phyloP scores from a whole-genome alignment of 2,888 invertebrate species.

The Aphodius sticticus region DNA sequence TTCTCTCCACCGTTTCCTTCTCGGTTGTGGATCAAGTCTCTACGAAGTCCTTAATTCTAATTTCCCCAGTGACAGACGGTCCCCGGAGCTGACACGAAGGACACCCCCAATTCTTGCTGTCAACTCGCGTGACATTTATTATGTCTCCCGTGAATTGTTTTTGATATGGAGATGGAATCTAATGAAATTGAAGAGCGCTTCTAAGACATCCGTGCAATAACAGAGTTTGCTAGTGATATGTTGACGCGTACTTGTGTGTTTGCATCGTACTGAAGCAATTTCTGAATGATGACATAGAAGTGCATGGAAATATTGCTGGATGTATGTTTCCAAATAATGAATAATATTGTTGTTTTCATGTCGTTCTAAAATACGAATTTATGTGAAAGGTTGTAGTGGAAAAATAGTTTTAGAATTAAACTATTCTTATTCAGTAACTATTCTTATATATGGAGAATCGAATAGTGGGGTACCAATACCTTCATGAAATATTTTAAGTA shows the following conservation, averaged over 20 bases:
- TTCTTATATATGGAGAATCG: no score
- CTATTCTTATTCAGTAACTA: no score
- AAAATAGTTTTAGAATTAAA: no score
- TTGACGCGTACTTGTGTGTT: neutral
- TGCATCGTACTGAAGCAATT: no score
- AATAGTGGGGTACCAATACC: no score
- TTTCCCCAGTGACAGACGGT: neutral
- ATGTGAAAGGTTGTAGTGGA: no score
- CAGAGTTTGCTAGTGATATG: neutral
- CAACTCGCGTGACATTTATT: neutral
- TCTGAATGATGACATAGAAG: no score
- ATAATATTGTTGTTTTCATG: no score
- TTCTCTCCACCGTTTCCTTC: neutral
- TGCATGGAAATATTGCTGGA: no score
- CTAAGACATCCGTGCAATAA: neutral
- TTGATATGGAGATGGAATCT: neutral
- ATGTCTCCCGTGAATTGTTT: neutral
- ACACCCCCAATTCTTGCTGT: neutral
- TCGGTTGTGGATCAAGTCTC: neutral
- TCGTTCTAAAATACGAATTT: no score
- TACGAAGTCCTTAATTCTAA: neutral
- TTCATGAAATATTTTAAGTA: no score
- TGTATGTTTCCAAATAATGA: no score
- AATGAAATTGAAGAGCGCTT: neutral
- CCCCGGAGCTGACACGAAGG: neutral